Evolutionary conservation across 2,797 vertebrate species (phyloP).

Genomic region (Apodemus agrarius): DNA sequence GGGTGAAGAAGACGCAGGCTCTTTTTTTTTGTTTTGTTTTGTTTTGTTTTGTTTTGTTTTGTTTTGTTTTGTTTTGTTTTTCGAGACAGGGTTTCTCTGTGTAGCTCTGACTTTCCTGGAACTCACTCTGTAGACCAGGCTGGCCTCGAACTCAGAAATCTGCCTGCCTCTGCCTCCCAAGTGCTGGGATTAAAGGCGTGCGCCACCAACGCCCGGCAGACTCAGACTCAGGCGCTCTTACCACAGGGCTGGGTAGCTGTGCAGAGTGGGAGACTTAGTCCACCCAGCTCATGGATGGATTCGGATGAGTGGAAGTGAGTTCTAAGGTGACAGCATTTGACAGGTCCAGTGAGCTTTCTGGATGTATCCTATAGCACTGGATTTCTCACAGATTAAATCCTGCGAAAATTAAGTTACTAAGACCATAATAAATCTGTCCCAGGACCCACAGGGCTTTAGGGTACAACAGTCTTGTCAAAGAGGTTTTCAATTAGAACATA

Average conservation of each 20-base stretch:
- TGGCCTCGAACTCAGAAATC: no score
- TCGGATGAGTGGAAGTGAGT: background rate
- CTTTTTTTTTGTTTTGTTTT: no score
- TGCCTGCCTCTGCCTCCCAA: no score
- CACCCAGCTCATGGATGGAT: background rate
- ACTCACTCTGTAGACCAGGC: no score
- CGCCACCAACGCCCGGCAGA: no score
- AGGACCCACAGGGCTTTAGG: background rate
- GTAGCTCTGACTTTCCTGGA: no score
- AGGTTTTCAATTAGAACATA: background rate
- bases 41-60: no score
- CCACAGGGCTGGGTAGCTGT: background rate
- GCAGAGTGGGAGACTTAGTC: background rate
- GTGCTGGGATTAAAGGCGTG: no score
- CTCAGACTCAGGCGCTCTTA: background rate
- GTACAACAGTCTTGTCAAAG: background rate
- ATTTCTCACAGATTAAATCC: background rate
- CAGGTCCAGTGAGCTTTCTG: background rate
- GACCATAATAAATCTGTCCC: background rate
- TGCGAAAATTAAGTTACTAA: background rate
- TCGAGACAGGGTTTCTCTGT: no score
- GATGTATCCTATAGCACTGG: background rate
- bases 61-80: no score
- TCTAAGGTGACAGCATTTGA: background rate
- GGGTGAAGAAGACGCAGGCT: fast-evolving